These are phyloP conservation scores for Brachymystax lenok DNA, from an alignment of 2,797 vertebrate species.

Conservation along the genomic window DNA sequence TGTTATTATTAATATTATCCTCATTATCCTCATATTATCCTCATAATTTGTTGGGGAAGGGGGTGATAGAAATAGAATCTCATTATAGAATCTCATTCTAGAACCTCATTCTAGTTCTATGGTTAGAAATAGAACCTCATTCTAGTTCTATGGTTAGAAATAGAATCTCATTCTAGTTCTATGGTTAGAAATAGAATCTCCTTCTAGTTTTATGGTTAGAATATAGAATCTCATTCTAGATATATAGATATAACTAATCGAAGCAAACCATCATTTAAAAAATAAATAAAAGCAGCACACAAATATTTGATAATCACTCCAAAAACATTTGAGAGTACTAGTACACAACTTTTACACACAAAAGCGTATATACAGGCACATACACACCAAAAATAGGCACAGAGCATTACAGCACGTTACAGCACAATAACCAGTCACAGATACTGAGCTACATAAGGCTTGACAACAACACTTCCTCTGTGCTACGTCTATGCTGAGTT, in stretches of 20 bases:
- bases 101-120: no score
- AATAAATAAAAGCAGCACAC: constrained; percentile 72
- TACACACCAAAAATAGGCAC: constrained; percentile 37
- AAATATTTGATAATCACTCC: constrained; percentile 70
- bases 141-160: not conserved
- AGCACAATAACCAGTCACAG: constrained; percentile 79
- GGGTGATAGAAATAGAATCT: no score
- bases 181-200: no score
- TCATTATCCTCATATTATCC: constrained; percentile 15
- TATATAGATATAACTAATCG: constrained; percentile 14
- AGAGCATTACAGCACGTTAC: constrained; percentile 72
- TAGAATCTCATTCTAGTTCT: no score
- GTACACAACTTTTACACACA: constrained; percentile 76
- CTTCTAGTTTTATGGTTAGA: no score
- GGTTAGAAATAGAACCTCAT: no score
- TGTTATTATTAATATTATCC: no score
- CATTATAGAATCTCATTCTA: no score
- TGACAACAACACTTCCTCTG: constrained; percentile 77
- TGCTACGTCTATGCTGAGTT: constrained; percentile 82
- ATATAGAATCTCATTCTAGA: no score
- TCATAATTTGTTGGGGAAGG: constrained; percentile 12
- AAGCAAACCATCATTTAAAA: constrained; percentile 54
- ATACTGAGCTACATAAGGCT: constrained; percentile 81
- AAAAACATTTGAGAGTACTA: constrained; percentile 59
- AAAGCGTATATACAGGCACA: constrained; percentile 74